These are phyloP conservation scores for Pseudocheirus occidentalis DNA, from an alignment of 2,797 vertebrate genomes.

Conservation along the genomic window DNA sequence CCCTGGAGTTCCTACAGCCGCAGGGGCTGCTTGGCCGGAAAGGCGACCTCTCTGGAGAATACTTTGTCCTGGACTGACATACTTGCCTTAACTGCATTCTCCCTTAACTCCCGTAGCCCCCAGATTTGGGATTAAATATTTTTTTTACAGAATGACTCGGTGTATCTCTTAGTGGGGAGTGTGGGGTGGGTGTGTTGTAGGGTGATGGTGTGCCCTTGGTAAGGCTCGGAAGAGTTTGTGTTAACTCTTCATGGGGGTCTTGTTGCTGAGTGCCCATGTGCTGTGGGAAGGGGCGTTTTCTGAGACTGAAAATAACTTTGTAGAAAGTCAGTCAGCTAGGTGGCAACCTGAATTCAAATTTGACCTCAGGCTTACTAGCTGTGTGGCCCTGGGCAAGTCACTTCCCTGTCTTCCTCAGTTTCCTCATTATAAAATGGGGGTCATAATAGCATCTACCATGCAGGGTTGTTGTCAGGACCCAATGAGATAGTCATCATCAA, in stretches of 20 bases:
- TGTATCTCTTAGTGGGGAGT: not conserved
- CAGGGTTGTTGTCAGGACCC: not conserved
- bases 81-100: not conserved
- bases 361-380: not conserved
- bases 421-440: not conserved
- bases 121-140: not conserved
- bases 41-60: slow-evolving; percentile 85
- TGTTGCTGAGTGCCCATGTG: not conserved
- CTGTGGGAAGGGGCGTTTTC: slow-evolving; percentile 69
- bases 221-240: not conserved
- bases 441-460: not conserved
- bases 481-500: not conserved
- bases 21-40: slow-evolving; percentile 88
- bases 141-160: not conserved
- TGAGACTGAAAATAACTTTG: not conserved
- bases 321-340: not conserved
- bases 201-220: not conserved
- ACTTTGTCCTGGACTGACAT: slow-evolving; percentile 88
- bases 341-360: not conserved
- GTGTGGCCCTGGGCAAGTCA: not conserved
- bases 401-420: not conserved
- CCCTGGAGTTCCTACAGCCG: slow-evolving; percentile 91
- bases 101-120: not conserved
- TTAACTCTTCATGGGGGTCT: not conserved
- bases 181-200: not conserved